Conservation (phyloP, 2,888 invertebrate genomes). For the Lasioglossum lativentre region DNA sequence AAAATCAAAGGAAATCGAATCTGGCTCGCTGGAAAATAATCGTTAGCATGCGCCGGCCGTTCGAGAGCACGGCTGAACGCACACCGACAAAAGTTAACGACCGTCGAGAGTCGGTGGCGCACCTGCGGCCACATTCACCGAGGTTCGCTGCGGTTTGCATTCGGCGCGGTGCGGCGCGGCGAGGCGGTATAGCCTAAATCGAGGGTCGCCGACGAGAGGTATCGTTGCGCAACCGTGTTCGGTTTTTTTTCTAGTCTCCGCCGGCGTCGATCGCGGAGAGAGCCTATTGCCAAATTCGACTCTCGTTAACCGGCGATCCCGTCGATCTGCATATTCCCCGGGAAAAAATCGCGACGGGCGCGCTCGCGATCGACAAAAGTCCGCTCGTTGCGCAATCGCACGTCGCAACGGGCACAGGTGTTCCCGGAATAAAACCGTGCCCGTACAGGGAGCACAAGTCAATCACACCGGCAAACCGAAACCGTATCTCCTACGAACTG, state of each 20-base stretch:
- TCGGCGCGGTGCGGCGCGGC: constrained; percentile 29
- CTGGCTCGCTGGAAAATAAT: constrained; percentile 66
- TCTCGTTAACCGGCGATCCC: constrained; percentile 53
- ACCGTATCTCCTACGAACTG: neutral
- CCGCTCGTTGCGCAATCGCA: constrained; percentile 2
- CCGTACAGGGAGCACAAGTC: constrained; percentile 11
- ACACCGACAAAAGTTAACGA: constrained; percentile 56
- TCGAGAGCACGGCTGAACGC: constrained; percentile 22
- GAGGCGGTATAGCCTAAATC: constrained; percentile 36
- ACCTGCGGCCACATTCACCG: constrained; percentile 62
- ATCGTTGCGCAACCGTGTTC: constrained; percentile 31
- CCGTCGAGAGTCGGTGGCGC: constrained; percentile 39
- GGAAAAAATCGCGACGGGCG: neutral
- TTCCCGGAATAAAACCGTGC: constrained; percentile 48
- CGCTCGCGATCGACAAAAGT: constrained; percentile 30
- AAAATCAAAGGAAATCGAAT: constrained; percentile 72
- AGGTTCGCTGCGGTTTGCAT: constrained; percentile 40
- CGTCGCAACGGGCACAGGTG: constrained; percentile 46
- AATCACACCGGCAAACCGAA: neutral
- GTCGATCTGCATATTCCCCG: constrained; percentile 53
- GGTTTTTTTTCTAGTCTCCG: constrained; percentile 38
- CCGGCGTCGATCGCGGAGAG: constrained; percentile 31
- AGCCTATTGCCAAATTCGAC: constrained; percentile 59
- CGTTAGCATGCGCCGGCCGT: constrained; percentile 52
- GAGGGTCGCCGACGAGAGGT: constrained; percentile 37